Percentiles rank a stretch among this genome's conserved stretches.
phyloP scores from a whole-genome alignment of 2,113 vertebrate species.

The Actenoides lindsayi region DNA sequence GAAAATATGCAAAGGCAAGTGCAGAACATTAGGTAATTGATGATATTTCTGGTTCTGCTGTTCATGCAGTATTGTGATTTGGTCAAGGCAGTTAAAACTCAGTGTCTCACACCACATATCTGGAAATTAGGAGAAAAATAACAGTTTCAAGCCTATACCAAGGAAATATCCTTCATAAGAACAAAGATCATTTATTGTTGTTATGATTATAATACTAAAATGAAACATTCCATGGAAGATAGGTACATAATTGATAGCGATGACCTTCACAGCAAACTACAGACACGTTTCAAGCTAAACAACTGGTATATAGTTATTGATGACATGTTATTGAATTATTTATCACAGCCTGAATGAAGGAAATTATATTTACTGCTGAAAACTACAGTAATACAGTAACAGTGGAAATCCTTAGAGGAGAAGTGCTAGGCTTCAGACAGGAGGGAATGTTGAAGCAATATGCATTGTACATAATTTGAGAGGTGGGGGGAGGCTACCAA shows the following conservation, averaged over 20 bases:
- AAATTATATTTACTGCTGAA: conserved; percentile 71
- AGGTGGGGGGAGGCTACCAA: conserved; percentile 23
- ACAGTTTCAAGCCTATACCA: background rate
- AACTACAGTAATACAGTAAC: conserved; percentile 29
- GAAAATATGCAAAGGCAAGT: conserved; percentile 32
- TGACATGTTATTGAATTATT: conserved; percentile 82
- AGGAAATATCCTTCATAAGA: background rate
- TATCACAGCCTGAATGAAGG: conserved; percentile 71
- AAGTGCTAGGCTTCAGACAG: background rate
- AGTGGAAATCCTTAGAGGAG: conserved; percentile 21
- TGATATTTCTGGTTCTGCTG: conserved; percentile 6
- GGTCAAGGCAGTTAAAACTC: background rate
- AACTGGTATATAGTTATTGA: conserved; percentile 79
- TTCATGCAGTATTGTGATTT: background rate
- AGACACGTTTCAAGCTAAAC: conserved; percentile 70
- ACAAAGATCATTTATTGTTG: conserved; percentile 4
- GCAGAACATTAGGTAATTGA: conserved; percentile 9
- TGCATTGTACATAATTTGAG: background rate
- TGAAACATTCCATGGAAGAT: conserved; percentile 46
- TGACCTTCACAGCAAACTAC: conserved; percentile 67
- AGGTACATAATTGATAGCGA: conserved; percentile 64
- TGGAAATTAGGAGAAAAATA: background rate
- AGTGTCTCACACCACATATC: background rate
- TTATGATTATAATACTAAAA: conserved; percentile 41
- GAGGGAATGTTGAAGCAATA: background rate